Evolutionary conservation across 2,888 invertebrate genomes (phyloP).

Genomic region (Eristalinus sepulchralis): DNA sequence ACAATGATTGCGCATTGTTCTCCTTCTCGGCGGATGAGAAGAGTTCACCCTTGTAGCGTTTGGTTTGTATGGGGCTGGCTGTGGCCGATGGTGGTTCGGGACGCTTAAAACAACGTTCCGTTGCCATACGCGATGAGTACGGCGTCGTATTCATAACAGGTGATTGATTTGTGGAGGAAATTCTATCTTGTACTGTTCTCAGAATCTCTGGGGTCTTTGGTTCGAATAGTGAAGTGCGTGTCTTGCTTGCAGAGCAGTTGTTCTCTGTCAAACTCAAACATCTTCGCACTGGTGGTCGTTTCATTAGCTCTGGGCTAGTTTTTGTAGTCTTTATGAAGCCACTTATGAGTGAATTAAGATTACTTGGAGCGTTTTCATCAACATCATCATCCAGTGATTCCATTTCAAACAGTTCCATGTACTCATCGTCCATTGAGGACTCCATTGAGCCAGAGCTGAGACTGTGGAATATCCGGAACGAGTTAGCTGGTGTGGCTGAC

Average conservation of each 20-base stretch:
- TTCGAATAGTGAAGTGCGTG: conserved; percentile 77
- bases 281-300: conserved; percentile 81
- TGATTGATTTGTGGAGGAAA: conserved; percentile 60
- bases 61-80: conserved; percentile 80
- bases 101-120: conserved; percentile 83
- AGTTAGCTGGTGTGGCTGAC: conserved; percentile 75
- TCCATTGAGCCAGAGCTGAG: conserved; percentile 83
- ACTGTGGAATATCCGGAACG: conserved; percentile 81
- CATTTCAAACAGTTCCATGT: conserved; percentile 84
- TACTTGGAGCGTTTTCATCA: conserved; percentile 82
- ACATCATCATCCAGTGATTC: conserved; percentile 82
- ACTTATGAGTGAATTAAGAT: conserved; percentile 83
- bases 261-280: conserved; percentile 82
- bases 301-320: conserved; percentile 79
- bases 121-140: conserved; percentile 70
- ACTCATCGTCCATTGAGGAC: conserved; percentile 85
- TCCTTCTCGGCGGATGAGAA: conserved; percentile 75
- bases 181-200: conserved; percentile 75
- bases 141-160: conserved; percentile 70
- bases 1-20: conserved; percentile 73
- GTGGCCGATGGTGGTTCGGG: conserved; percentile 84
- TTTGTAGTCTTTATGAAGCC: conserved; percentile 81
- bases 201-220: conserved; percentile 79
- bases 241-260: conserved; percentile 75
- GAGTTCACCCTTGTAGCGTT: conserved; percentile 80